Percentiles rank a stretch among this genome's conserved stretches.
Conservation (phyloP, 2,888 invertebrate species). For the Stenodera caucasica region DNA sequence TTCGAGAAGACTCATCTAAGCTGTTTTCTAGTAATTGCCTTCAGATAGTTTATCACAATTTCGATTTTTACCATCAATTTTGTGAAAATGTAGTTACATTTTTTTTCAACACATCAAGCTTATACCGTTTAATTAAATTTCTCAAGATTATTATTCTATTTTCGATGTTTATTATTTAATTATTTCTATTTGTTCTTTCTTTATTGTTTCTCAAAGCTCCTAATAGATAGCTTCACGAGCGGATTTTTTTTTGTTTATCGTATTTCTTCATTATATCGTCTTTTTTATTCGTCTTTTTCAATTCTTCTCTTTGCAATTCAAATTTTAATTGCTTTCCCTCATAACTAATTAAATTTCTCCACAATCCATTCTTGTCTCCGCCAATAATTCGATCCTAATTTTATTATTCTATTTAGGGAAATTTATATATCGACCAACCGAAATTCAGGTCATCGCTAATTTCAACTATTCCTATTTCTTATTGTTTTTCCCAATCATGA, state of each 20-base stretch:
- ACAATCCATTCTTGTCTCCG: background rate
- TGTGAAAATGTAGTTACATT: no score
- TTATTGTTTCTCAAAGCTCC: no score
- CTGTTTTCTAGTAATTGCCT: background rate
- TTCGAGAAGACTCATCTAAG: background rate
- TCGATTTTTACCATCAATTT: no score
- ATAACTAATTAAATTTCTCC: background rate
- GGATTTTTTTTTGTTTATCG: no score
- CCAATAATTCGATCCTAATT: no score
- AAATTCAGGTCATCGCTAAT: background rate
- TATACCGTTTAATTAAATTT: background rate
- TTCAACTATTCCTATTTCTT: no score
- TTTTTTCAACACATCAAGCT: no score
- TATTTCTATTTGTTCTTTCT: background rate
- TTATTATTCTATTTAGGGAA: background rate
- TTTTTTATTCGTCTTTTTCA: background rate
- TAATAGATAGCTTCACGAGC: no score
- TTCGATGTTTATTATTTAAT: background rate
- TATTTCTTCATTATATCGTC: no score
- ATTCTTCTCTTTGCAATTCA: background rate
- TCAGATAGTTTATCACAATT: slow-evolving; percentile 8
- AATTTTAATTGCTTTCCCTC: slow-evolving; percentile 4
- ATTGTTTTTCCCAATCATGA: no score
- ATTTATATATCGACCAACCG: background rate
- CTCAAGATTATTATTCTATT: background rate